phyloP scores from a whole-genome alignment of 2,113 vertebrate species.

The Clarias gariepinus region DNA sequence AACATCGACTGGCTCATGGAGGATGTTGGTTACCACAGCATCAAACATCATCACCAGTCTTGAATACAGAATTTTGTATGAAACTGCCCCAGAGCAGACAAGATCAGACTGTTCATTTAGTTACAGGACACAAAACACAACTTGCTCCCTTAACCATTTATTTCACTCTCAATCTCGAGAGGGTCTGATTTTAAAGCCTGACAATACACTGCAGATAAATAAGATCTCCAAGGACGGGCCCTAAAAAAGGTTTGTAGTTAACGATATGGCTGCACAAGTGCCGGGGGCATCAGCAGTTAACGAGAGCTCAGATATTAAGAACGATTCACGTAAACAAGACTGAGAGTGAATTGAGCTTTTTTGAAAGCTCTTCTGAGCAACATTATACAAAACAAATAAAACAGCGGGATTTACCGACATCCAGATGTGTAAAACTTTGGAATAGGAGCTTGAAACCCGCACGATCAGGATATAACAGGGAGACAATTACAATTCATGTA shows the following conservation, averaged over 20 bases:
- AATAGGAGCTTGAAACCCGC: background rate
- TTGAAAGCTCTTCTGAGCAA: conserved; percentile 9
- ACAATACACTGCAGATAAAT: background rate
- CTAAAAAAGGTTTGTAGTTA: background rate
- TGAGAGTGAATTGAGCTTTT: background rate
- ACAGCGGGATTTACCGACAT: background rate
- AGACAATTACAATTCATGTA: conserved; percentile 17
- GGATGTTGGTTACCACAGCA: background rate
- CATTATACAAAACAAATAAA: background rate
- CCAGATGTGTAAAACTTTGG: conserved; percentile 15
- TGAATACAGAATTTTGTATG: background rate
- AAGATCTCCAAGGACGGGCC: background rate
- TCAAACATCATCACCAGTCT: conserved; percentile 23
- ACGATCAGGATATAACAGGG: conserved; percentile 3
- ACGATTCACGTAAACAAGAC: conserved; percentile 1
- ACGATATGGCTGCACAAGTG: background rate
- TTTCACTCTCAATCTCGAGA: background rate
- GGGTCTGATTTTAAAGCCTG: background rate
- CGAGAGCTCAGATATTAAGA: background rate
- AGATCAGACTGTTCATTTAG: background rate
- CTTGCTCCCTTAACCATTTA: conserved; percentile 7
- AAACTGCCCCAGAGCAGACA: background rate
- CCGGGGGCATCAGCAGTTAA: background rate
- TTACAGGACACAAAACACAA: background rate
- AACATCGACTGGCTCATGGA: background rate